Conservation (phyloP, 2,888 invertebrate species). For the Chymomyza caudatula region DNA sequence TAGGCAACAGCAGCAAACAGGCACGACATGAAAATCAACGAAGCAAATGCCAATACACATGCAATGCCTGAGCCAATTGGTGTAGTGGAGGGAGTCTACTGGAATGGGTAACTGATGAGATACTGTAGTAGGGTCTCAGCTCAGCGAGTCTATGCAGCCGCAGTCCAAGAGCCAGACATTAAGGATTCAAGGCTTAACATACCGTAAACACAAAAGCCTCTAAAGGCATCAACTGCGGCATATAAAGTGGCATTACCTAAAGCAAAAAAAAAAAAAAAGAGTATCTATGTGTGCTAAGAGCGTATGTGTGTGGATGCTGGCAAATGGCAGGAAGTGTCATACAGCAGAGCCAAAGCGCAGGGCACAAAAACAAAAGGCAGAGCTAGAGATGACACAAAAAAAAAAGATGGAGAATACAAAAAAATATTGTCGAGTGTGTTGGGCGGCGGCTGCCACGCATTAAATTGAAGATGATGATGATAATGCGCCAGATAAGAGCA, state of each 20-base stretch:
- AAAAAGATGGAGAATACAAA: constrained; percentile 23
- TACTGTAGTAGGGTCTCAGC: neutral
- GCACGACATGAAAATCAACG: constrained; percentile 69
- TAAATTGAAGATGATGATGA: constrained; percentile 72
- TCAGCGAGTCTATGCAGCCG: neutral
- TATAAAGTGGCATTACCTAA: constrained; percentile 73
- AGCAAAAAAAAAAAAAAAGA: constrained; percentile 25
- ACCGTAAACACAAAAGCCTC: constrained; percentile 72
- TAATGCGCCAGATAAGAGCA: constrained; percentile 58
- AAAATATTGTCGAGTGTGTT: constrained; percentile 55
- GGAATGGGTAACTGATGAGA: neutral
- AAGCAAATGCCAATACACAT: constrained; percentile 72
- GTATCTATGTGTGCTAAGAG: neutral
- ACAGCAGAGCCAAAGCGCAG: constrained; percentile 23
- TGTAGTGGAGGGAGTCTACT: neutral
- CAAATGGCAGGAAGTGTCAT: constrained; percentile 59
- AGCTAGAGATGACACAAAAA: neutral
- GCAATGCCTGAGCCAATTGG: constrained; percentile 27
- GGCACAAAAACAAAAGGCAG: constrained; percentile 24
- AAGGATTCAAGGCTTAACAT: constrained; percentile 73
- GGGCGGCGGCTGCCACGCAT: constrained; percentile 60
- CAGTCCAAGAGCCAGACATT: constrained; percentile 48
- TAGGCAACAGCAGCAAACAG: constrained; percentile 40
- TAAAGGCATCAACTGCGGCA: constrained; percentile 75
- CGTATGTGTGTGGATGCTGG: neutral